A percentile compares a stretch with the other conserved stretches of the same genome.
These are phyloP conservation scores for Caenorhabditis parvicauda DNA, from an alignment of 2,888 invertebrate genomes.

Conservation along the genomic window DNA sequence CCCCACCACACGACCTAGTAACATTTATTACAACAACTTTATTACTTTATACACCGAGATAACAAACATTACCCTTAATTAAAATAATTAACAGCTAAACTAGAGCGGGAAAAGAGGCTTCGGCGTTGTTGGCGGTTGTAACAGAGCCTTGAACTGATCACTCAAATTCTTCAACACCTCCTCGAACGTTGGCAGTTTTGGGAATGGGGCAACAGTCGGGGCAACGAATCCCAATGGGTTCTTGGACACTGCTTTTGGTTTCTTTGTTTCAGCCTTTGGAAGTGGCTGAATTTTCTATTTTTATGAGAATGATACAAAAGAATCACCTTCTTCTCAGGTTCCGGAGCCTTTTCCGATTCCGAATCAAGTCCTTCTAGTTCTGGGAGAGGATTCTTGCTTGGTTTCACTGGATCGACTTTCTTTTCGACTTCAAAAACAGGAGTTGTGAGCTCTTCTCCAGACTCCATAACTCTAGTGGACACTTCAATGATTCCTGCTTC, in stretches of 20 bases:
- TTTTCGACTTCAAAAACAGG: too few relatives aligned
- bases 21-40: constrained; percentile 1
- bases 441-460: neutral
- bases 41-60: neutral
- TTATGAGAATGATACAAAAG: too few relatives aligned
- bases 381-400: neutral
- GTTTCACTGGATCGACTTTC: too few relatives aligned
- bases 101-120: constrained; percentile 7
- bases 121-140: constrained; percentile 16
- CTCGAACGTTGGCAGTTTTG: constrained; percentile 26
- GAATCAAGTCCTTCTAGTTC: neutral
- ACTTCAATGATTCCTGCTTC: neutral
- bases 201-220: constrained; percentile 25
- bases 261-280: constrained; percentile 8
- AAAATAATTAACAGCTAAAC: neutral
- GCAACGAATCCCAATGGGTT: too few relatives aligned
- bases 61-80: constrained; percentile 1
- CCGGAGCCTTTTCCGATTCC: constrained; percentile 9
- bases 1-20: neutral
- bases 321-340: constrained; percentile 15
- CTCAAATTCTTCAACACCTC: constrained; percentile 25
- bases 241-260: neutral
- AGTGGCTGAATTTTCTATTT: too few relatives aligned
- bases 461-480: neutral
- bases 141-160: constrained; percentile 23